phyloP scores from a whole-genome alignment of 2,888 invertebrate species.

The Antitype chi region DNA sequence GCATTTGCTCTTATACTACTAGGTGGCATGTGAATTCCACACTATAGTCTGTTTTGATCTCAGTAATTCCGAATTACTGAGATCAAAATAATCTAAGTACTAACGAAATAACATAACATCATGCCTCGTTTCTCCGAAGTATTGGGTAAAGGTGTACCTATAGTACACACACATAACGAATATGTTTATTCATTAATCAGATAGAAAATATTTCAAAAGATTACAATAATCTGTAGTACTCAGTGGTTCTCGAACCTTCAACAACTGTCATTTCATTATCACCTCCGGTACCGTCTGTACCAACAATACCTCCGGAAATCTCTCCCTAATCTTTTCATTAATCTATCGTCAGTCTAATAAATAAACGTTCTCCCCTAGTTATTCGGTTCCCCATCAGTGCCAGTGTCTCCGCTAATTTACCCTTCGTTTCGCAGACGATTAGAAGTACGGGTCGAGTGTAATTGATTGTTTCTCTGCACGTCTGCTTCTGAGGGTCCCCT shows the following conservation, averaged over 20 bases:
- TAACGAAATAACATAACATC: too few relatives aligned
- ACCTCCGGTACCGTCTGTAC: constrained; percentile 17
- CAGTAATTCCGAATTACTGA: too few relatives aligned
- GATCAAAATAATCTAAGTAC: too few relatives aligned
- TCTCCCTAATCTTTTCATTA: constrained; percentile 61
- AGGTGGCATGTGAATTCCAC: too few relatives aligned
- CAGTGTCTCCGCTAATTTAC: constrained; percentile 77
- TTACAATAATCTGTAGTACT: background rate
- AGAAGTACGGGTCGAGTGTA: constrained; percentile 67
- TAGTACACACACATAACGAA: too few relatives aligned
- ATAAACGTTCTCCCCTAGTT: constrained; percentile 48
- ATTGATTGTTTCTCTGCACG: constrained; percentile 71
- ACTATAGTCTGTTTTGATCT: too few relatives aligned
- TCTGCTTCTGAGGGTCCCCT: constrained; percentile 60
- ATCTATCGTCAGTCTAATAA: constrained; percentile 51
- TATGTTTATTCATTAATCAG: too few relatives aligned
- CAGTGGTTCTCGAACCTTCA: background rate
- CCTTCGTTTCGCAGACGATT: constrained; percentile 74
- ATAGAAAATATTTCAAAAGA: background rate
- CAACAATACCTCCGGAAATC: constrained; percentile 34
- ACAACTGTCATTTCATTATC: constrained; percentile 29
- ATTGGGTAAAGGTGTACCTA: too few relatives aligned
- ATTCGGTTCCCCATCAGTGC: constrained; percentile 67
- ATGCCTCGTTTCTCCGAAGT: too few relatives aligned
- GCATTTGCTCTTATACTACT: too few relatives aligned